Evolutionary conservation across 2,113 vertebrate species (phyloP).

Genomic region (Apteryx owenii): DNA sequence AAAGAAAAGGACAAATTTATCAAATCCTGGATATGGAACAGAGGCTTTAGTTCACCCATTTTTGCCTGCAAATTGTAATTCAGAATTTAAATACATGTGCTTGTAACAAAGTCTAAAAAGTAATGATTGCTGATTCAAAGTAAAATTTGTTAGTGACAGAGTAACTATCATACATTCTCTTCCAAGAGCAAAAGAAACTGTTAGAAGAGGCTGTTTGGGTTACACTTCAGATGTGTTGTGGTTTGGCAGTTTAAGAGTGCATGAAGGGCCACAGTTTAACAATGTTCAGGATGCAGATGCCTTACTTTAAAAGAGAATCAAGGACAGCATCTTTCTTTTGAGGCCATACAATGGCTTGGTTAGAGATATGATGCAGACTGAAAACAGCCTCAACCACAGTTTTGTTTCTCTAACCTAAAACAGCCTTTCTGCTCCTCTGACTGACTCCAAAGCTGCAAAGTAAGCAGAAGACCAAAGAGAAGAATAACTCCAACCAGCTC

Average conservation of each 20-base stretch:
- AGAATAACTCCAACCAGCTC: neutral
- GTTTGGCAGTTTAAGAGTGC: neutral
- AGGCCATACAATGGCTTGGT: neutral
- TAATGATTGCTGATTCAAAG: neutral
- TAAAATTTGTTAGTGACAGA: neutral
- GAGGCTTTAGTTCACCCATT: neutral
- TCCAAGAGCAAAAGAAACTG: neutral
- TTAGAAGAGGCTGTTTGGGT: neutral
- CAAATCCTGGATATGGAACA: neutral
- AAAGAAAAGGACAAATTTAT: neutral
- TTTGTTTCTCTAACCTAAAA: neutral
- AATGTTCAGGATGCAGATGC: neutral
- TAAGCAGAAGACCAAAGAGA: neutral
- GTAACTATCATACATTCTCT: neutral
- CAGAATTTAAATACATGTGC: neutral
- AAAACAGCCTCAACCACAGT: neutral
- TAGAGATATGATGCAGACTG: neutral
- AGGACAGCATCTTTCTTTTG: neutral
- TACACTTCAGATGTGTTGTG: fast-evolving
- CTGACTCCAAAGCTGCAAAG: neutral
- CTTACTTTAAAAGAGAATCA: neutral
- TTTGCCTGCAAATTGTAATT: neutral
- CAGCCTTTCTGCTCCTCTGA: neutral
- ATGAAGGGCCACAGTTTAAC: neutral
- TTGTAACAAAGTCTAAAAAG: neutral